Evolutionary conservation across 2,797 vertebrate species (phyloP), one percentile per base, ranked within the genome.

Genomic region (Echiichthys vipera): DNA sequence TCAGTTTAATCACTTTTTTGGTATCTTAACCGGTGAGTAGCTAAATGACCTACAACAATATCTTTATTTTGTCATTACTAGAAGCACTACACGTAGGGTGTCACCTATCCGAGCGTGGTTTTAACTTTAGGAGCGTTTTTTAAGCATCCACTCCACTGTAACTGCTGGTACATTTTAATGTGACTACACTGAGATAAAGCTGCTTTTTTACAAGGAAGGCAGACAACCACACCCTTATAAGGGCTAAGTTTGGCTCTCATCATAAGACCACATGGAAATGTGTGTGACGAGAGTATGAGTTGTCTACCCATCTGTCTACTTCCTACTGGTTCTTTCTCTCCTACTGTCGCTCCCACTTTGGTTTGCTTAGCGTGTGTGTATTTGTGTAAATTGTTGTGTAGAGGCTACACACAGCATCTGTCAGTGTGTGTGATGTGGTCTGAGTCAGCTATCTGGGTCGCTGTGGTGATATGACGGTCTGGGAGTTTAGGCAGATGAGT

Each of bases 261-360:
- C 81, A 77, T 75, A 61, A 76, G 72, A 83, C 71, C 74, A 55
- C 76, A 63, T 70, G 65, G 80, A 84, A 89, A 79, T 68, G 29
- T 85, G 70, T 71, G 65, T 88, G 82, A 77, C 29, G 3, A 50
- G 49, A 66, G 50, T 64, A 61, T 76, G 78, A 89, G 76, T 59
- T 32, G 61, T 65, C n/a, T n/a, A 72, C 4, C 45, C 12, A 13
- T 71, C 46, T 6, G 1, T 71, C 30, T 74, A 12, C 56, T n/a
- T 57, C 22, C 34, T 42, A 20, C 5, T 36, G 0, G 5, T 59
- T 71, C 47, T 56, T 54, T 39, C 32, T 46, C 54, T 22, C 11
- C 45, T 10, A 3, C 45, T 56, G 30, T 64, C 27, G 63, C 11
- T 24, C 20, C 45, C 8, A 25, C 46, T 37, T 47, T 15, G 22